Conservation (phyloP, 2,888 invertebrate species). For the Eupithecia insigniata region DNA sequence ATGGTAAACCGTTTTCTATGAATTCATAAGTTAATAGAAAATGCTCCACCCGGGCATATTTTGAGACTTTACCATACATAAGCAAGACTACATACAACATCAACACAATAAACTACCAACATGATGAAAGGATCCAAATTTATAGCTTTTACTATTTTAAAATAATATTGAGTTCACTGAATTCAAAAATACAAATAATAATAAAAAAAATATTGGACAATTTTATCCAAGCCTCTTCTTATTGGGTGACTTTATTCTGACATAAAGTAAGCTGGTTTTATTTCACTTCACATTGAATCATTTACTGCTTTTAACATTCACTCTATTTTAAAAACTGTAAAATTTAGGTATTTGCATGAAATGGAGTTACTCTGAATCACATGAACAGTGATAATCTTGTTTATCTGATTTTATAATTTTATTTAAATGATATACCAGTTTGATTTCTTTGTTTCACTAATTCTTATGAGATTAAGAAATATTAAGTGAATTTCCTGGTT, state of each 20-base stretch:
- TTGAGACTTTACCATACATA: not conserved
- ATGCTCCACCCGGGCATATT: not conserved
- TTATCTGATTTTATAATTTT: slow-evolving; percentile 9
- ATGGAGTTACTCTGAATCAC: not conserved
- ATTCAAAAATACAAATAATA: not conserved
- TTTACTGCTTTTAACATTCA: not conserved
- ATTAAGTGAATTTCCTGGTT: not conserved
- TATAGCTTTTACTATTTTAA: too few relatives aligned
- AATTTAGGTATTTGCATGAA: not conserved
- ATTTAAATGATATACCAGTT: not conserved
- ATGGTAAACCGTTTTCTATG: not conserved
- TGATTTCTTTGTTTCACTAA: not conserved
- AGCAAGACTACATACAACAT: too few relatives aligned
- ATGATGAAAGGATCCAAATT: not conserved
- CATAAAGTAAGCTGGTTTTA: not conserved
- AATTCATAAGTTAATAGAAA: not conserved
- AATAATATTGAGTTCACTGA: too few relatives aligned
- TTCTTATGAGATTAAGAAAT: not conserved
- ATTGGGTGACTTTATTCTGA: not conserved
- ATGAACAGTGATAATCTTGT: slow-evolving; percentile 5
- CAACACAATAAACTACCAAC: not conserved
- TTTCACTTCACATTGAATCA: not conserved
- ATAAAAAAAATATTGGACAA: too few relatives aligned
- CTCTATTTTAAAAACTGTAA: not conserved
- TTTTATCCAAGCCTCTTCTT: not conserved